Conservation (phyloP, 2,113 vertebrate genomes). For the Mohoua ochrocephala region DNA sequence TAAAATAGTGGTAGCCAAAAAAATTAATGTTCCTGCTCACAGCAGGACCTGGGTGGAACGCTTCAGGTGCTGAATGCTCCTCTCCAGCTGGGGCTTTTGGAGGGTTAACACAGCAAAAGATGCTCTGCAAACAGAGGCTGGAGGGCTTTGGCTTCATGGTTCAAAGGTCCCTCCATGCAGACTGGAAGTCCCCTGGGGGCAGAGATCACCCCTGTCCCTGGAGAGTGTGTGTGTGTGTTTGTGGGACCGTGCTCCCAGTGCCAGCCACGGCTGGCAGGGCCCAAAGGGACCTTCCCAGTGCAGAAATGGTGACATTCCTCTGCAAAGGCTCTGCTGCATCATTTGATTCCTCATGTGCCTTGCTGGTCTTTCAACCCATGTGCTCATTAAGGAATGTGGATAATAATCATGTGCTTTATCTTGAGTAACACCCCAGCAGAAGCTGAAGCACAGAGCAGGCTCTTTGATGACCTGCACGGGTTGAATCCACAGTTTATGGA, state of each 20-base stretch:
- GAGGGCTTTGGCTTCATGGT: neutral
- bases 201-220: neutral
- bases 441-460: neutral
- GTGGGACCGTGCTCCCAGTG: rapidly evolving
- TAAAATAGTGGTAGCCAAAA: neutral
- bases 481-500: neutral
- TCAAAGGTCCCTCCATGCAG: neutral
- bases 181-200: neutral
- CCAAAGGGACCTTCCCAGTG: neutral
- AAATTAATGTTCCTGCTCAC: neutral
- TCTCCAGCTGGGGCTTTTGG: neutral
- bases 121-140: slow-evolving; percentile 28
- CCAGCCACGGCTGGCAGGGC: neutral
- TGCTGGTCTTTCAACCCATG: neutral
- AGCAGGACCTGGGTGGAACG: neutral
- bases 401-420: neutral
- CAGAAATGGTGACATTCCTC: neutral
- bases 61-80: neutral
- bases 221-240: neutral
- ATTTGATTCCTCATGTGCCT: neutral
- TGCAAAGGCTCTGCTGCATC: neutral
- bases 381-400: neutral
- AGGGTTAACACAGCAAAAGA: neutral
- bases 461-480: neutral
- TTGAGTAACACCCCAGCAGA: neutral